Evolutionary conservation across 2,797 vertebrate species (phyloP).

Genomic region (Eupleurogrammus muticus): DNA sequence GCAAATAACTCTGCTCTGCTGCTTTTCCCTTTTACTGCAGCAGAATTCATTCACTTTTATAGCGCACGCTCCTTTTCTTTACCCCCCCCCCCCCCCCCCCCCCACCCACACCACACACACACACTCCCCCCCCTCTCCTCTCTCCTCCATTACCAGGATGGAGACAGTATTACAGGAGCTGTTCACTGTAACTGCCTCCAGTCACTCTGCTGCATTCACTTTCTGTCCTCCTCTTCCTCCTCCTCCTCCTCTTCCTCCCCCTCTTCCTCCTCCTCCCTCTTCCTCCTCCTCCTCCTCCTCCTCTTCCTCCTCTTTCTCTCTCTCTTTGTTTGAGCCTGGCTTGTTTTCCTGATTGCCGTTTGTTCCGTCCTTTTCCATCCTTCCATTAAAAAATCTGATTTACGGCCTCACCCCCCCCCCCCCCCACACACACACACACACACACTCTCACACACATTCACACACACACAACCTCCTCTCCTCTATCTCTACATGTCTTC

Average conservation of each 20-base stretch:
- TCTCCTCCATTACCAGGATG: slow-evolving; percentile 52
- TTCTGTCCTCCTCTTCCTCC: slow-evolving; percentile 6
- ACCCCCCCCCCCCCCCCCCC: slow-evolving; percentile 28
- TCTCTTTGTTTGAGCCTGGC: slow-evolving; percentile 35
- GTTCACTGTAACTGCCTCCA: slow-evolving; percentile 38
- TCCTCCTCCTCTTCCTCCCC: background rate
- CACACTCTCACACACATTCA: background rate
- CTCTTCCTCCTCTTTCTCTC: background rate
- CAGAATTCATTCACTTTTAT: slow-evolving; percentile 82
- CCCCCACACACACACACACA: too few relatives aligned
- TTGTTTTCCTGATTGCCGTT: slow-evolving; percentile 37
- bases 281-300: background rate
- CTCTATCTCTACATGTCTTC: slow-evolving; percentile 17
- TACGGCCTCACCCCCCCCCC: slow-evolving; percentile 15
- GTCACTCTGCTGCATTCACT: slow-evolving; percentile 54
- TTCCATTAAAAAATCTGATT: slow-evolving; percentile 60
- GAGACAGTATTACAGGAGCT: slow-evolving; percentile 47
- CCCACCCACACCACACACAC: slow-evolving; percentile 32
- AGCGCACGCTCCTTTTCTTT: slow-evolving; percentile 65
- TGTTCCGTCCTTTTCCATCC: slow-evolving; percentile 50
- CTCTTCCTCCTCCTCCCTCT: background rate
- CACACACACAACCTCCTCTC: background rate
- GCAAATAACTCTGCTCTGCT: background rate
- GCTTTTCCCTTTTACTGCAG: slow-evolving; percentile 77
- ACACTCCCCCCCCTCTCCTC: slow-evolving; percentile 15